phyloP scores from a whole-genome alignment of 1,140 invertebrate genomes.

The Trichonephila clavata region DNA sequence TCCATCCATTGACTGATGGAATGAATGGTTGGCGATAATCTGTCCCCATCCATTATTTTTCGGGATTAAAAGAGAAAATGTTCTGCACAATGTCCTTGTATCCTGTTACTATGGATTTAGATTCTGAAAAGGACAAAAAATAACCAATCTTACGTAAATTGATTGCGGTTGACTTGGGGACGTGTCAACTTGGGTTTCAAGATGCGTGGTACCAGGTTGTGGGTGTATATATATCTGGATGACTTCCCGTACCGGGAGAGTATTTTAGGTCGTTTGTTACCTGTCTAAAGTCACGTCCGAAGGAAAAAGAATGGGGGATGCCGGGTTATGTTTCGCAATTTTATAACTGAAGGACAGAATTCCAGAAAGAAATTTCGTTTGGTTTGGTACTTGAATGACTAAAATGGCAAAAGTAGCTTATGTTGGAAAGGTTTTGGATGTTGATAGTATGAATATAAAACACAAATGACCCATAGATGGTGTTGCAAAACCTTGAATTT shows the following conservation, averaged over 20 bases:
- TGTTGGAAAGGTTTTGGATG: too few species aligned
- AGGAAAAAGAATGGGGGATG: neutral
- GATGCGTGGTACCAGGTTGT: neutral
- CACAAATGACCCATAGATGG: too few species aligned
- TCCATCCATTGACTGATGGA: constrained; percentile 62
- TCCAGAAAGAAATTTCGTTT: too few species aligned
- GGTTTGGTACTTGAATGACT: too few species aligned
- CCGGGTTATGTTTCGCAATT: too few species aligned
- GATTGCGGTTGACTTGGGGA: neutral
- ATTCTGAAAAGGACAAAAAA: neutral
- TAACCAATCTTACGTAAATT: constrained; percentile 37
- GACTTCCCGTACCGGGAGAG: neutral
- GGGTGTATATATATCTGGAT: neutral
- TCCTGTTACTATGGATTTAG: neutral
- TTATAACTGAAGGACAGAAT: too few species aligned
- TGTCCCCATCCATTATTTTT: constrained; percentile 75
- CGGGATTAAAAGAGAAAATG: constrained; percentile 56
- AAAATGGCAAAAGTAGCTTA: too few species aligned
- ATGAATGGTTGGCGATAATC: constrained; percentile 72
- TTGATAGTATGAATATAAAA: too few species aligned
- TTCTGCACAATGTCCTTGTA: neutral
- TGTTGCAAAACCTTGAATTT: too few species aligned
- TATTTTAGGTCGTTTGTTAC: constrained; percentile 21
- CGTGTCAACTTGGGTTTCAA: constrained; percentile 17
- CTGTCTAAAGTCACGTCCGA: neutral